Evolutionary conservation across 2,797 vertebrate species (phyloP), one percentile per base, ranked within the genome.

Genomic region (Chaetophractus vellerosus): DNA sequence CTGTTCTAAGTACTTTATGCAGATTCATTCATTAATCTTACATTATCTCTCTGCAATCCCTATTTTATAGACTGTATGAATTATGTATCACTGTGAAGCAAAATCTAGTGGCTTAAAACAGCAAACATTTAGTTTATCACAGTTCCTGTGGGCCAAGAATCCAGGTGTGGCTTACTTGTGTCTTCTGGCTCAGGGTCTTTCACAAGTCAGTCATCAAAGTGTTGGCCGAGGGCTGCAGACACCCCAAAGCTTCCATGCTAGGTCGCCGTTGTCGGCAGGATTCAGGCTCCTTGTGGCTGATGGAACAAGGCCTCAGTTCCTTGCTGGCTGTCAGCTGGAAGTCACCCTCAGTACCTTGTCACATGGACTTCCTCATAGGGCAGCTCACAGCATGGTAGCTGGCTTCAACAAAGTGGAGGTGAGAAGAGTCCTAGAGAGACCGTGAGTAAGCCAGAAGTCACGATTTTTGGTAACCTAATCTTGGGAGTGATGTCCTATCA

Each of bases 21-120:
- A n/a, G 87, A 86, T 87, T 41, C 36, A 57, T 52, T 52, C 50
- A 52, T 91, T 82, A 38, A 78, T 78, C 75, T 94, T 91, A 28
- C 28, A 57, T n/a, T 63, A 69, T 63, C 31, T 26, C 31, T 26
- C 19, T 64, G 36, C 87, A 63, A 36, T 48, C 5, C 5, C 5
- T 48, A 31, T 45, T 72, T 59, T 81, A 52, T 48, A 64, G 64
- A 24, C 52, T 45, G 2, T 50, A 36, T 74, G 81, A 41, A n/a
- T 93, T 82, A 93, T 79, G 14, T 76, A 4, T 41, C 41, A 80
- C 50, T 9, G 50, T 16, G 16, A 19, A 50, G 52, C 36, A 64
- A 90, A 84, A 79, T 9, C 57, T 57, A 28, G 16, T 91, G 79
- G 48, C 24, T 75, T 86, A 63, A 90, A 55, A 59, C 55, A 64